phyloP scores from a whole-genome alignment of 2,888 invertebrate species.

The Zhengitettix transpicula region DNA sequence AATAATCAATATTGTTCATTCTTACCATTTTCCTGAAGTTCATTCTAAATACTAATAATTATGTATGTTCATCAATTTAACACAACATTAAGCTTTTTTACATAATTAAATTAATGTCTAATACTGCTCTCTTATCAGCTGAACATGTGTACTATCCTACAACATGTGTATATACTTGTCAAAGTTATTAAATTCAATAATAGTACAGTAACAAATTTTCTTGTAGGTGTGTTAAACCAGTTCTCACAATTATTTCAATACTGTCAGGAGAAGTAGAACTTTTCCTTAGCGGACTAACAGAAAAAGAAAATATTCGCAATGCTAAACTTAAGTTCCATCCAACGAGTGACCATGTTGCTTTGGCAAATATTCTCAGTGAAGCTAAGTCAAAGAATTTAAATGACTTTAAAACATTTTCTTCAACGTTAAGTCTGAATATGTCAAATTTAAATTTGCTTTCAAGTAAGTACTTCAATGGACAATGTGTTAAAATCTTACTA shows the following conservation, averaged over 20 bases:
- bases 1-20: too few relatives aligned
- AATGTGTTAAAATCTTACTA: too few relatives aligned
- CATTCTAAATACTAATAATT: too few relatives aligned
- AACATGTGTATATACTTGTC: neutral
- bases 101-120: too few relatives aligned
- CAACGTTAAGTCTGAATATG: conserved; percentile 26
- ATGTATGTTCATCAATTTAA: too few relatives aligned
- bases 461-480: conserved; percentile 25
- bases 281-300: conserved; percentile 31
- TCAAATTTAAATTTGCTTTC: conserved; percentile 34
- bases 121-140: too few relatives aligned
- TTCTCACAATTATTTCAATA: conserved; percentile 30
- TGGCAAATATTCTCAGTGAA: conserved; percentile 33
- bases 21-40: too few relatives aligned
- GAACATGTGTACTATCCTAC: too few relatives aligned
- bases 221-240: conserved; percentile 32
- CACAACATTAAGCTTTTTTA: too few relatives aligned
- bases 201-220: neutral
- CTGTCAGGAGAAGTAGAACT: conserved; percentile 34
- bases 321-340: conserved; percentile 33
- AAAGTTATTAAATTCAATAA: neutral
- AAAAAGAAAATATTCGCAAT: conserved; percentile 32
- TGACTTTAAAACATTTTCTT: conserved; percentile 27
- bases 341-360: conserved; percentile 44
- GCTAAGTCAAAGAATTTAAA: conserved; percentile 18